Conservation (phyloP, 2,797 vertebrate genomes). For the Serranus cabrilla region DNA sequence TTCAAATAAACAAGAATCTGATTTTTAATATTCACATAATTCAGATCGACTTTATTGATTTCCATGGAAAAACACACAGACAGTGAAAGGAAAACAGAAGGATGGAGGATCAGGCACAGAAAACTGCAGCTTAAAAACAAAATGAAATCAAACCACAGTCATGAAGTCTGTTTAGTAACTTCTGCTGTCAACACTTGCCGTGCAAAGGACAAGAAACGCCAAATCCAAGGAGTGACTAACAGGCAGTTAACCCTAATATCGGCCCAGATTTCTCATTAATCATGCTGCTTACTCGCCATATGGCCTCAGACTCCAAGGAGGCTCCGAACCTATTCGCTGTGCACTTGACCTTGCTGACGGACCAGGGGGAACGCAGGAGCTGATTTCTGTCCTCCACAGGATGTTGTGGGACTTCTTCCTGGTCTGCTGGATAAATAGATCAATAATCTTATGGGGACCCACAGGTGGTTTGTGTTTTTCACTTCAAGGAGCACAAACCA, state of each 20-base stretch:
- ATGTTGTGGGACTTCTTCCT: conserved; percentile 27
- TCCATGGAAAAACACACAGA: neutral
- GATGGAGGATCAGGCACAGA: neutral
- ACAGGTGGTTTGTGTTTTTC: conserved; percentile 28
- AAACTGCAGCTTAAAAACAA: neutral
- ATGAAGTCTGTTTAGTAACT: conserved; percentile 13
- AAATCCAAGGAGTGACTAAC: conserved; percentile 48
- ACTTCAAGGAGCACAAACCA: conserved; percentile 3
- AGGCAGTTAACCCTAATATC: conserved; percentile 67
- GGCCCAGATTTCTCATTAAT: conserved; percentile 73
- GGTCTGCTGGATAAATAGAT: conserved; percentile 15
- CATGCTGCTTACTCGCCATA: conserved; percentile 66
- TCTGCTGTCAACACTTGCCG: conserved; percentile 33
- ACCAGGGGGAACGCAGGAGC: conserved; percentile 31
- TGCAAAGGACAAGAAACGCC: conserved; percentile 47
- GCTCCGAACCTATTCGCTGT: conserved; percentile 60
- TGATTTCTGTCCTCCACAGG: conserved; percentile 34
- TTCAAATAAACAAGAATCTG: neutral
- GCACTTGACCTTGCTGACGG: conserved; percentile 65
- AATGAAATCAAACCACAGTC: neutral
- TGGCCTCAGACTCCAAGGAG: conserved; percentile 65
- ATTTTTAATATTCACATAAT: neutral
- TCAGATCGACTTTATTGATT: neutral
- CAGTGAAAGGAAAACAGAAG: neutral
- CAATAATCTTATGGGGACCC: conserved; percentile 11